Base-by-base conservation (phyloP, 2,888 invertebrate species). In the Zygothrica quintamaculata region DNA sequence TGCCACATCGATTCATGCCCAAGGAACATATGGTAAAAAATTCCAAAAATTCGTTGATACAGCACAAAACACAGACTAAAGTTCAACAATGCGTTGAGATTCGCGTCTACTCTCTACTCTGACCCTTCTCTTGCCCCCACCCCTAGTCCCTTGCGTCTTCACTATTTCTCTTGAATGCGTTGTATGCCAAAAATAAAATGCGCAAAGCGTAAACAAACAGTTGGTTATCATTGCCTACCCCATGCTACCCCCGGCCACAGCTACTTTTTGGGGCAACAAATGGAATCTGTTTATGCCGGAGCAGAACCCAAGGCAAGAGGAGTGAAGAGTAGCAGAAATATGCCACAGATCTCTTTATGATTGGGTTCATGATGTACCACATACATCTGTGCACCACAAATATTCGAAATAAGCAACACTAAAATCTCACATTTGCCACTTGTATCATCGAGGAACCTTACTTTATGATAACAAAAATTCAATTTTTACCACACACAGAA, bases 131-230 rank as follows among this genome's bases (percentile, higher is more conserved):
- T n/a, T 37, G 6, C 18, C 39, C 43, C 37, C 37, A 15, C 18
- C 25, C 7, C n/a, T 9, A 7, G 11, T 22, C 42, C 37, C 40
- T 53, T 34, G n/a, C n/a, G n/a, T n/a, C n/a, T n/a, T n/a, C n/a
- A n/a, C 22, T 16, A 11, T 26, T 26, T 16, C n/a, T 6, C 25
- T 29, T 31, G 55, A 37, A 40, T 34, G 16, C 36, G 46, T 37
- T 40, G 57, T 37, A 33, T 64, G 62, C 81, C 78, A 74, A 84
- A 84, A 78, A 78, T 81, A 78, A 78, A 78, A 78, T 62, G 46
- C 60, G 59, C 53, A 33, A 52, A 56, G 58, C 61, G 71, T 84
- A 78, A 84, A 78, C 78, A 84, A 78, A 84, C 77, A 84, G 84
- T 78, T 78, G 84, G 84, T 84, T 72, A 57, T 53, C 39, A 57